phyloP scores from a whole-genome alignment of 2,797 vertebrate species.

The Hafferia zeledoni region DNA sequence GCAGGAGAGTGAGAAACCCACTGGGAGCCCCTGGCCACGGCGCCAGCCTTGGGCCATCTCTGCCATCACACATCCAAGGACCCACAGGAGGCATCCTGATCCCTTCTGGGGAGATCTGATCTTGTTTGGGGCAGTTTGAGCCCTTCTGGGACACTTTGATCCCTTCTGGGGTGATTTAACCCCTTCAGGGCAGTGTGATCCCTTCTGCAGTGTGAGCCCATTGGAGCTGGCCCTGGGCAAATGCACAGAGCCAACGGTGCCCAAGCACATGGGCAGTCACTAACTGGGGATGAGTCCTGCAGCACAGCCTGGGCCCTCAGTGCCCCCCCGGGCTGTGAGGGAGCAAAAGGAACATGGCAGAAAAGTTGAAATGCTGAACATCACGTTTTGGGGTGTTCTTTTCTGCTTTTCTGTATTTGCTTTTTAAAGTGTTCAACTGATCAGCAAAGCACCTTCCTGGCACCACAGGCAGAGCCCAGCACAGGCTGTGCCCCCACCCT shows the following conservation, averaged over 20 bases:
- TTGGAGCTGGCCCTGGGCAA: too few relatives aligned
- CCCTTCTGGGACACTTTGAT: neutral
- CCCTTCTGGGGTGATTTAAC: neutral
- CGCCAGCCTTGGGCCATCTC: neutral
- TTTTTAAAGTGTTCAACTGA: neutral
- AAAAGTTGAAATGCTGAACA: neutral
- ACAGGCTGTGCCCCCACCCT: accelerated
- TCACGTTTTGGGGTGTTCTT: accelerated
- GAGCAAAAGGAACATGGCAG: neutral
- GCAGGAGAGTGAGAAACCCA: accelerated
- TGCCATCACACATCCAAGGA: accelerated
- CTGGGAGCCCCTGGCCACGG: accelerated
- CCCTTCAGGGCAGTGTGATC: accelerated
- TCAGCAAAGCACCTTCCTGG: neutral
- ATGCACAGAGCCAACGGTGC: accelerated
- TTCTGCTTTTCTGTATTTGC: neutral
- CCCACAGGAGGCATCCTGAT: too few relatives aligned
- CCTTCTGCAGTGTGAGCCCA: accelerated
- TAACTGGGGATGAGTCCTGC: neutral
- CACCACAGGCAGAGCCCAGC: neutral
- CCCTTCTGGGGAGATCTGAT: neutral
- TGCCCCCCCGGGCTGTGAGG: neutral
- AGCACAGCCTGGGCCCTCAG: neutral
- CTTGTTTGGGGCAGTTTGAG: neutral
- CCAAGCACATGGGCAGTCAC: accelerated